Evolutionary conservation across 2,113 vertebrate genomes (phyloP), one percentile per base, ranked within the genome.

Genomic region (Potamarius usumacintae): DNA sequence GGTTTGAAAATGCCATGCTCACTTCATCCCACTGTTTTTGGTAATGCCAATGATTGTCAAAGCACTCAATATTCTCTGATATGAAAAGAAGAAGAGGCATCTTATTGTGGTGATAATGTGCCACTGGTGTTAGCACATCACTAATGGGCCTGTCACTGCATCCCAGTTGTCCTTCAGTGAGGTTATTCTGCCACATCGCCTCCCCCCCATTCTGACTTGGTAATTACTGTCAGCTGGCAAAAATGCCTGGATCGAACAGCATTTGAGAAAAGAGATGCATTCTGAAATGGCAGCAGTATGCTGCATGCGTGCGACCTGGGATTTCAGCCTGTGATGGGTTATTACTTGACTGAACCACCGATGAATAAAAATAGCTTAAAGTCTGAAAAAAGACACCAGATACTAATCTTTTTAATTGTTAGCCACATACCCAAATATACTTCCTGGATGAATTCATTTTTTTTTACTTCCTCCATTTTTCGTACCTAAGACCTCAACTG

Each of bases 141-240:
- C 79, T 85, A 85, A 89, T 87, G 83, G 65, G 78, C 20, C 67
- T 87, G 86, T 89, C 83, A 82, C 58, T 77, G 80, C 57, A 83
- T 62, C 60, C 57, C 81, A 87, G 72, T 60, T 84, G 86, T 84
- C 86, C 81, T 84, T 84, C 86, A 88, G 18, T 48, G 60, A 63
- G 71, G 86, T 83, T 83, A 76, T 30, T 50, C 71, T 25, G 42
- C 55, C 78, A 58, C 79, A 18, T 52, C 9, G 30, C 30, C 52
- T 12, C 27, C 0, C 57, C 22, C 30, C 25, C 57, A 7, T 22
- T 81, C 82, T 85, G 87, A 89, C 87, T 87, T 30, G 57, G 69
- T 89, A 90, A 90, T 90, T 89, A 88, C 85, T 76, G 74, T 85
- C 52, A 34, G 87, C 85, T 85, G 82, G 71, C 58, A 78, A 65